Base-by-base conservation (phyloP, 2,888 invertebrate species). In the Perizoma affinitatum region DNA sequence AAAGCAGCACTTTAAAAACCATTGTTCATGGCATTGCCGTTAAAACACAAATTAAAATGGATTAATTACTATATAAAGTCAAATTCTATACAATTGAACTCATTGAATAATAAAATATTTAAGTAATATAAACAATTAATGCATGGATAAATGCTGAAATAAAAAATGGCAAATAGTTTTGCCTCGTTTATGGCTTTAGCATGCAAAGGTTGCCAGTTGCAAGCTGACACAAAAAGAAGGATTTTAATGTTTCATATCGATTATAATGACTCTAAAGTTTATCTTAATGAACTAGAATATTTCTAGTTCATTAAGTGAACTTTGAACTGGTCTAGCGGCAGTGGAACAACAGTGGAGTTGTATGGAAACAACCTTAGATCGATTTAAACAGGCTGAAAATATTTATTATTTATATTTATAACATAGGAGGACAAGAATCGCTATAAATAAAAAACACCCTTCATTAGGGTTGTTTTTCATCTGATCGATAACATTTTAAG, bases 61-160 rank as follows among this genome's bases (percentile, higher is more conserved):
- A 46, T 43, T 57, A 43, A 45, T 41, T 58, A 22, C 22, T 22
- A 22, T 22, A 22, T 3, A 22, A 22, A 22, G 22, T 22, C 22
- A 2, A 22, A 22, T 22, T 22, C 59, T 63, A 54, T 64, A 61
- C 43, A 53, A 54, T 57, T 56, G 48, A 48, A 59, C 44, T 43
- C 36, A 52, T 35, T 41, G 22, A 45, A 35, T n/a, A 38, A 58
- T 44, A 54, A 54, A 49, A 54, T 41, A 41, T 44, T 43, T 8
- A 49, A 53, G 22, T 38, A 36, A 50, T 40, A 41, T 41, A 49
- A 35, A 60, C 43, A 54, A 22, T 79, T 78, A 80, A 80, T 80
- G 79, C 79, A 66, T 35, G 57, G 38, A 56, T 74, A 76, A 77
- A 76, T 75, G 73, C 76, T 66, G 54, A 41, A n/a, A 61, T 45